Conservation (phyloP, 1,140 invertebrate genomes). For the Drosophila pallidifrons region DNA sequence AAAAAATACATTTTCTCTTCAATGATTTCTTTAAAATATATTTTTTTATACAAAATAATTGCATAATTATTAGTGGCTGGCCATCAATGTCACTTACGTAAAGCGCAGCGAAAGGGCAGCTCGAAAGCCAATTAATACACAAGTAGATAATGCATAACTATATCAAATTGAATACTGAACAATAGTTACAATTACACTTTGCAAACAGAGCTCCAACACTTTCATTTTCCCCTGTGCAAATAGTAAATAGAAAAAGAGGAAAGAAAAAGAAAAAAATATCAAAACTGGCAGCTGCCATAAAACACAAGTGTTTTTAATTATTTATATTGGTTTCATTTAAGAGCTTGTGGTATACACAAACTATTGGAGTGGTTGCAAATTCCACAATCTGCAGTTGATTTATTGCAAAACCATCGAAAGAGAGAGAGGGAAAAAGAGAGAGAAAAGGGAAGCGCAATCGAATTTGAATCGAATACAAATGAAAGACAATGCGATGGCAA, state of each 20-base stretch:
- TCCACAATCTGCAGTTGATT: slow-evolving; percentile 13
- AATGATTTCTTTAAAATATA: slow-evolving; percentile 5
- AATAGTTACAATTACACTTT: slow-evolving; percentile 48
- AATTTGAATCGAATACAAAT: slow-evolving; percentile 6
- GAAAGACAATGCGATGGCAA: slow-evolving; percentile 35
- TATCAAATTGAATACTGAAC: slow-evolving; percentile 68
- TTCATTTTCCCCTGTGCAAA: slow-evolving; percentile 65
- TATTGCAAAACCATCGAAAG: slow-evolving; percentile 28
- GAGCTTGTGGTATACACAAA: neutral
- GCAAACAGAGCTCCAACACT: slow-evolving; percentile 38
- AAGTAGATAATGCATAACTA: slow-evolving; percentile 65
- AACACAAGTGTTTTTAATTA: slow-evolving; percentile 34
- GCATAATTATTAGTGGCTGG: slow-evolving; percentile 73
- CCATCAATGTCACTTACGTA: slow-evolving; percentile 76
- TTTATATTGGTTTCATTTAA: slow-evolving; percentile 41
- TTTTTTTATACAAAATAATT: slow-evolving; percentile 52
- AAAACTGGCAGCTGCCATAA: slow-evolving; percentile 32
- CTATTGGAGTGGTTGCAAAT: slow-evolving; percentile 24
- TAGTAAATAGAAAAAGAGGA: slow-evolving; percentile 26
- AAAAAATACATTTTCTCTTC: neutral
- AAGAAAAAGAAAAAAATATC: slow-evolving; percentile 15
- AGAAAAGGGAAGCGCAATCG: neutral
- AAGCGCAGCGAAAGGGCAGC: slow-evolving; percentile 57
- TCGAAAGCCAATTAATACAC: neutral
- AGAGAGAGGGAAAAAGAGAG: neutral